These are phyloP conservation scores for Sinhomidia bicolor DNA, from an alignment of 2,888 invertebrate species.

Conservation along the genomic window DNA sequence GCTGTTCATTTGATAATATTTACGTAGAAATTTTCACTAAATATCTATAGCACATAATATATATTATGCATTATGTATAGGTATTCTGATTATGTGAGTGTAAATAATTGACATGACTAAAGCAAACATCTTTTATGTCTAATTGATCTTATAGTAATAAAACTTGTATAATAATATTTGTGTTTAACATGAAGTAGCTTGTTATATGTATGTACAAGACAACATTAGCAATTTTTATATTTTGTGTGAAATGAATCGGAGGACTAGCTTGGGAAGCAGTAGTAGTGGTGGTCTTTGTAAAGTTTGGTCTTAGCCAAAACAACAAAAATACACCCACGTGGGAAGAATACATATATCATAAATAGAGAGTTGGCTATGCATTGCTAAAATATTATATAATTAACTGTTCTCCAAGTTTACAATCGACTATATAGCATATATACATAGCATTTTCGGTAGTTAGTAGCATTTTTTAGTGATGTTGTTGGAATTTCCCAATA, in stretches of 20 bases:
- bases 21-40: not conserved
- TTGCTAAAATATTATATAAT: constrained; percentile 61
- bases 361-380: constrained; percentile 25
- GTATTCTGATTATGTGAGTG: too few relatives aligned
- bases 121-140: constrained; percentile 8
- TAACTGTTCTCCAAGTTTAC: constrained; percentile 19
- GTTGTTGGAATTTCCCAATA: constrained; percentile 30
- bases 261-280: not conserved
- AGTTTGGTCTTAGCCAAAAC: not conserved
- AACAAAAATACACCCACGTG: not conserved
- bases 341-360: not conserved
- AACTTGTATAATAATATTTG: not conserved
- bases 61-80: not conserved
- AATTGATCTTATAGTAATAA: constrained; percentile 2
- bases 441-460: not conserved
- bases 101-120: not conserved
- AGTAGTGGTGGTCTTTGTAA: not conserved
- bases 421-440: not conserved
- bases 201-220: too few relatives aligned
- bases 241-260: not conserved
- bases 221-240: not conserved
- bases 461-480: not conserved
- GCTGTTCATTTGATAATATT: not conserved
- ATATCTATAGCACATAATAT: too few relatives aligned
- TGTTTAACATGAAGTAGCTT: too few relatives aligned